Evolutionary conservation across 2,888 invertebrate genomes (phyloP), one percentile per base, ranked within the genome.

Genomic region (Elaeidobius kamerunicus): DNA sequence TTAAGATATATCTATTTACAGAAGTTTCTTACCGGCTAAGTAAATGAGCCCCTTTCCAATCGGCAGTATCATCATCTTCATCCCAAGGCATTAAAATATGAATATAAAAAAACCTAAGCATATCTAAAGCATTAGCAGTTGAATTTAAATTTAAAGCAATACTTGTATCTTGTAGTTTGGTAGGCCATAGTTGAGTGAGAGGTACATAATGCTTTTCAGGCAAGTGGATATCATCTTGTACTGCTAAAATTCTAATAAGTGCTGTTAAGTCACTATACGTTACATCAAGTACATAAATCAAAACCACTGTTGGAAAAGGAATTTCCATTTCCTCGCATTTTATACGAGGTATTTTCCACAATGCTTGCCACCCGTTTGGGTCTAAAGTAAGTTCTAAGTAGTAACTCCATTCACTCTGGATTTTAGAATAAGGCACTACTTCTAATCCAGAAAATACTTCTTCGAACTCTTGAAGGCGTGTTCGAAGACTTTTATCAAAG

Each of bases 21-120:
- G n/a, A n/a, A n/a, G n/a, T n/a, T 23, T 23, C 17, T 18, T 55
- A 56, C 56, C 56, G 52, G 44, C 44, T 53, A 59, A 78, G 75
- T 36, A 83, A 69, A 67, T 82, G 78, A 50, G 74, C 72, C 28
- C 70, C 68, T 16, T 76, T 73, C 82, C 82, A 82, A 65, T 81
- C 78, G 1, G 75, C 73, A 1, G 80, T 75, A 59, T 83, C 83
- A 49, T 83, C 82, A 47, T 85, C 84, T 35, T 77, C 73, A 59
- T 85, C 85, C 85, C 85, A 86, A 0, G 85, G 84, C 81, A 83
- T 82, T 78, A 84, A 82, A 30, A 85, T 70, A 57, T 84, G 76
- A 27, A 76, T 77, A 62, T 82, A 84, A 64, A 82, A 85, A 59
- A 85, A 85, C 61, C 85, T 76, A 57, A 83, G 68, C 59, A 83